A percentile compares a stretch with the other conserved stretches of the same genome.
phyloP scores from a whole-genome alignment of 2,113 vertebrate species.

The Petrocephalus microphthalmus region DNA sequence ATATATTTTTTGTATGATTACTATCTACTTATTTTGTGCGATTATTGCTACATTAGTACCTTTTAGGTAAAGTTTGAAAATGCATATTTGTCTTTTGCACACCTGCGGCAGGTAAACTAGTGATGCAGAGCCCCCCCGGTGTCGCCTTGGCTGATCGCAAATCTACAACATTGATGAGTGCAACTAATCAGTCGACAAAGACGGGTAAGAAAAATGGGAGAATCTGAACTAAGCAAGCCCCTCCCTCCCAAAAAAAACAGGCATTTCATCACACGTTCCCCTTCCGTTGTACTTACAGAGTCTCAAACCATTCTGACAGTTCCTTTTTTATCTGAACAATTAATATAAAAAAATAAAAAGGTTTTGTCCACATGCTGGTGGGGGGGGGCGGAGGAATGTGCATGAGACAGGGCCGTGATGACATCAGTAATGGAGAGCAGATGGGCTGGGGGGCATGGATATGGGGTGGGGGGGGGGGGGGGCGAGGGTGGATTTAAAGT shows the following conservation, averaged over 20 bases:
- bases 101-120: conserved; percentile 19
- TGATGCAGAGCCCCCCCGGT: not conserved
- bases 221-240: not conserved
- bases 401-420: conserved; percentile 6
- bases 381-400: not conserved
- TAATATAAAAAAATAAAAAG: not conserved
- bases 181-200: conserved; percentile 15
- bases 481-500: not conserved
- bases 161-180: not conserved
- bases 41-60: not conserved
- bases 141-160: conserved; percentile 7
- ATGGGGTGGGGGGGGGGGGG: not conserved
- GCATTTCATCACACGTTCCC: not conserved
- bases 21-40: too few relatives aligned
- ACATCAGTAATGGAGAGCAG: conserved; percentile 29
- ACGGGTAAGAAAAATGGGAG: conserved; percentile 13
- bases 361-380: conserved; percentile 14
- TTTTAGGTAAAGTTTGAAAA: not conserved
- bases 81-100: not conserved
- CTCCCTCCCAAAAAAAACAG: not conserved
- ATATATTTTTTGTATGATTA: not conserved
- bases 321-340: not conserved
- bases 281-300: not conserved
- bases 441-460: conserved; percentile 20
- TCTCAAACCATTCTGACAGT: too few relatives aligned